A percentile compares a stretch with the other conserved stretches of the same genome.
Conservation (phyloP, 1,140 invertebrate species). For the Caenorhabditis latens region DNA sequence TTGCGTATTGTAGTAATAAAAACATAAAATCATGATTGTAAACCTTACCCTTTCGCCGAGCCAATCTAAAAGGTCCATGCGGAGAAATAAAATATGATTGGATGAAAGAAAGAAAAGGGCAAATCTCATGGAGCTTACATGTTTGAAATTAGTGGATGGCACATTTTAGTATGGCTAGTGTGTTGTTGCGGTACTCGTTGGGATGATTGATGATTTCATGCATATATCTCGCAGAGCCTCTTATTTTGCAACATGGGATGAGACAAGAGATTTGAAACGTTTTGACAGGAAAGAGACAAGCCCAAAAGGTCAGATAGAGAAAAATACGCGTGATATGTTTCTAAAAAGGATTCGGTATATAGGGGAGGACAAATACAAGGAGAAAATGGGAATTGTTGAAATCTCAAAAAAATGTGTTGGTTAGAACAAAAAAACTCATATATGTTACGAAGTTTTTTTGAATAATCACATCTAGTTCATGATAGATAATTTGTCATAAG, state of each 20-base stretch:
- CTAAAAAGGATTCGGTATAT: neutral
- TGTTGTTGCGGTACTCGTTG: conserved; percentile 28
- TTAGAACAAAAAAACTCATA: too few relatives aligned
- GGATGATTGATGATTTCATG: conserved; percentile 55
- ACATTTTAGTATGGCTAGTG: conserved; percentile 21
- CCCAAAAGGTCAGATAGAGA: conserved; percentile 15
- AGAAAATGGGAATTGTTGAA: too few relatives aligned
- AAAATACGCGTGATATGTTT: neutral
- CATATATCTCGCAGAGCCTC: conserved; percentile 47
- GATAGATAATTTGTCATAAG: too few relatives aligned
- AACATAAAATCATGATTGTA: neutral
- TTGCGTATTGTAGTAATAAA: neutral
- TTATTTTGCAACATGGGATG: conserved; percentile 53
- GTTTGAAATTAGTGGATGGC: conserved; percentile 41
- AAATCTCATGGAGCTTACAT: conserved; percentile 3
- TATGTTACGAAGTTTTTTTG: too few relatives aligned
- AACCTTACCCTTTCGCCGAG: neutral
- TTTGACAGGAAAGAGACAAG: conserved; percentile 32
- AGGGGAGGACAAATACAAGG: too few relatives aligned
- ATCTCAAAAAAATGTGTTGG: too few relatives aligned
- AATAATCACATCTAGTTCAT: too few relatives aligned
- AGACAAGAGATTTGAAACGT: conserved; percentile 55
- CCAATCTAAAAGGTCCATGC: neutral
- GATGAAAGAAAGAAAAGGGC: neutral
- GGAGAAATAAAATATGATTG: neutral